Percentiles rank a stretch among this genome's conserved stretches.
phyloP scores from a whole-genome alignment of 1,140 invertebrate genomes.

The Listronotus oregonensis region DNA sequence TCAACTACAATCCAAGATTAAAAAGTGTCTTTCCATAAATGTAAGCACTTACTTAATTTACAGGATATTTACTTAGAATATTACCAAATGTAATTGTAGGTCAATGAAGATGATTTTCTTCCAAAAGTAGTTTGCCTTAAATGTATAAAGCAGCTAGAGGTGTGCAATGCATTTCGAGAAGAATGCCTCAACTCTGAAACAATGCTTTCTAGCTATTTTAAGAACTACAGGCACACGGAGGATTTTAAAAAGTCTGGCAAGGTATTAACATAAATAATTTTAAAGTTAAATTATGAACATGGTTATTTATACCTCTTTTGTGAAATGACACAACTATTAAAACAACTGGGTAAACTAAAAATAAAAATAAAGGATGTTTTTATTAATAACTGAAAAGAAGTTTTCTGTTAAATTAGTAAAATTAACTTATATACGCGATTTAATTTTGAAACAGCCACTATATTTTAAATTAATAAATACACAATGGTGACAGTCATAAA shows the following conservation, averaged over 20 bases:
- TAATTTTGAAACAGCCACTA: too few species aligned
- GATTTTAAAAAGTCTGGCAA: slow-evolving; percentile 69
- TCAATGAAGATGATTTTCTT: slow-evolving; percentile 69
- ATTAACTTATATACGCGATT: too few species aligned
- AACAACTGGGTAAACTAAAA: too few species aligned
- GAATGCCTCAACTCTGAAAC: slow-evolving; percentile 69
- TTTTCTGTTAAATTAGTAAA: too few species aligned
- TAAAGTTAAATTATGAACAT: too few species aligned
- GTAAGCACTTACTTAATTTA: slow-evolving; percentile 52
- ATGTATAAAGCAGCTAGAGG: slow-evolving; percentile 68
- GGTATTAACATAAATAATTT: slow-evolving; percentile 46
- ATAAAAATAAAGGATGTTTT: too few species aligned
- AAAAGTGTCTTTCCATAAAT: slow-evolving; percentile 66
- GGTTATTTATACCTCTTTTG: too few species aligned
- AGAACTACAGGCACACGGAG: slow-evolving; percentile 64
- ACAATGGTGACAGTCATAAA: too few species aligned
- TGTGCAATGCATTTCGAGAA: slow-evolving; percentile 65
- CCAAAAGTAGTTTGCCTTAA: slow-evolving; percentile 73
- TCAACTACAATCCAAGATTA: slow-evolving; percentile 68
- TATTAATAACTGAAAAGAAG: too few species aligned
- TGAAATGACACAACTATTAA: too few species aligned
- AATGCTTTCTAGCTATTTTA: slow-evolving; percentile 70
- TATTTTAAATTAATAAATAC: too few species aligned
- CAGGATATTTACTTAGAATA: neutral
- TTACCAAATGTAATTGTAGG: slow-evolving; percentile 55